These are phyloP conservation scores for Hydrozoanthus tunicans DNA, from an alignment of 64 coral and sea anemone species.

Conservation along the genomic window DNA sequence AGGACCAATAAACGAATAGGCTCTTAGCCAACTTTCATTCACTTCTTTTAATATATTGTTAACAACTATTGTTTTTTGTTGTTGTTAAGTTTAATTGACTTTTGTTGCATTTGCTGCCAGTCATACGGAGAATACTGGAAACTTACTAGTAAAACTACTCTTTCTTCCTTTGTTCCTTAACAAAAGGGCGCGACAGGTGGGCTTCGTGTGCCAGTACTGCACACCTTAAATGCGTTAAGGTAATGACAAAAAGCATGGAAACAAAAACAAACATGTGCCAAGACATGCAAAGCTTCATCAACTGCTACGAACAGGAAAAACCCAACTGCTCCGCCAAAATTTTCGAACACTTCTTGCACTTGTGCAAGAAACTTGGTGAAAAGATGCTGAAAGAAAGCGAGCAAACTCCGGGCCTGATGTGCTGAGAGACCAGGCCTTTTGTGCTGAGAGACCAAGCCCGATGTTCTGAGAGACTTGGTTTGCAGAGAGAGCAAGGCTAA, in stretches of 20 bases:
- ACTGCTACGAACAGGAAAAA: slow-evolving; percentile 64
- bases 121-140: too few species aligned
- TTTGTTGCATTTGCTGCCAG: too few species aligned
- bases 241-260: slow-evolving; percentile 62
- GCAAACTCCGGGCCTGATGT: slow-evolving; percentile 72
- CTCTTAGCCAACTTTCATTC: too few species aligned
- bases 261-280: slow-evolving; percentile 74
- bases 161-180: neutral
- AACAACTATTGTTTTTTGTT: too few species aligned
- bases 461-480: too few species aligned
- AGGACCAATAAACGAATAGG: too few species aligned
- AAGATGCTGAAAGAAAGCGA: slow-evolving; percentile 59
- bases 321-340: neutral
- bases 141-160: neutral
- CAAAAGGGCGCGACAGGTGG: slow-evolving; percentile 38
- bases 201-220: slow-evolving; percentile 22
- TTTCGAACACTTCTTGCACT: slow-evolving; percentile 59
- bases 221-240: slow-evolving; percentile 62
- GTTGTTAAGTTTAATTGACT: too few species aligned
- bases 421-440: slow-evolving; percentile 27
- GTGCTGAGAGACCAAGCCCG: slow-evolving; percentile 46
- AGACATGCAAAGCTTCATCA: slow-evolving; percentile 74
- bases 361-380: slow-evolving; percentile 73
- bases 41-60: too few species aligned
- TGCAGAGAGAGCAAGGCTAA: too few species aligned